Evolutionary conservation across 2,113 vertebrate species (phyloP).

Genomic region (Microtus pennsylvanicus): DNA sequence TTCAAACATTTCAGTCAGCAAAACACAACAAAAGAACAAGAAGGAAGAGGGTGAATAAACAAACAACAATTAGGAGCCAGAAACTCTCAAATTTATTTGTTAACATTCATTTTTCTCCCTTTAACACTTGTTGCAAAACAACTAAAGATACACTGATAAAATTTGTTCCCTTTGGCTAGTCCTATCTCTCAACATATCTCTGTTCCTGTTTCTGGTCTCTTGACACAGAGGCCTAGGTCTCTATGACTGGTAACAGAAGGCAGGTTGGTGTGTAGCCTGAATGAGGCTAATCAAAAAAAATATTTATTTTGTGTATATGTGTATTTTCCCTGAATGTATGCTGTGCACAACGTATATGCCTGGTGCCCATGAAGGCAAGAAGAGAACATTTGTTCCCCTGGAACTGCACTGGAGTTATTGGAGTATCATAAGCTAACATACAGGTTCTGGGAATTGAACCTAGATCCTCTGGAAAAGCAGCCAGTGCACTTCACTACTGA

Average conservation of each 20-base stretch:
- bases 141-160: neutral
- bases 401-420: no score
- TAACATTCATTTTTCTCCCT: neutral
- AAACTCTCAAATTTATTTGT: constrained; percentile 5
- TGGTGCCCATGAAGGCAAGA: no score
- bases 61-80: neutral
- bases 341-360: neutral
- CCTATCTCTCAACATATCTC: neutral
- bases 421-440: neutral
- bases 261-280: neutral
- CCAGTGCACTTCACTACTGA: neutral
- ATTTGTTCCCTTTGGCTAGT: neutral
- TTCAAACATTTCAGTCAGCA: neutral
- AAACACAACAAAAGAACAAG: neutral
- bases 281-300: neutral
- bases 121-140: neutral
- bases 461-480: neutral
- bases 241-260: neutral
- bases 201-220: neutral
- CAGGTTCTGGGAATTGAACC: neutral
- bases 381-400: neutral
- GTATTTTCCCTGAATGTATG: neutral
- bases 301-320: neutral
- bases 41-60: neutral
- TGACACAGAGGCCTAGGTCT: neutral